phyloP scores from a whole-genome alignment of 2,797 vertebrate species.

The Cetoscarus ocellatus region DNA sequence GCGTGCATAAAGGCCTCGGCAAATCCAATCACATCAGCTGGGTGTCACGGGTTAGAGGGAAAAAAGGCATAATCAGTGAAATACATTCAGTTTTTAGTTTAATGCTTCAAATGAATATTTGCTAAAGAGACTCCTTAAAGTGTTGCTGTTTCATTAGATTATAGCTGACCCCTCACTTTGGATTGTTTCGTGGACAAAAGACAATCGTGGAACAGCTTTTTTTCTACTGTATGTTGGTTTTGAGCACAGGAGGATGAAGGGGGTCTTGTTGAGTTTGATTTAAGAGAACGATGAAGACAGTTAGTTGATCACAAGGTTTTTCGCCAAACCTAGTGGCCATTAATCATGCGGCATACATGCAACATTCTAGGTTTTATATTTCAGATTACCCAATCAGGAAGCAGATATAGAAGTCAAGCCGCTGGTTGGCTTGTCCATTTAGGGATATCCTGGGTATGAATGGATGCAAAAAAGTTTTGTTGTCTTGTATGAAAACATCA shows the following conservation, averaged over 20 bases:
- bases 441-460: too few relatives aligned
- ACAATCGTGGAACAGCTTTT: slow-evolving; percentile 30
- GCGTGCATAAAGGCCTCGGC: slow-evolving; percentile 10
- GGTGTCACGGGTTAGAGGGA: slow-evolving; percentile 31
- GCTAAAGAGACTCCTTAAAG: slow-evolving; percentile 53
- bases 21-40: slow-evolving; percentile 54
- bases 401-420: too few relatives aligned
- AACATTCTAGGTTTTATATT: too few relatives aligned
- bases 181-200: slow-evolving; percentile 28
- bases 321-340: too few relatives aligned
- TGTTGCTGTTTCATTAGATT: slow-evolving; percentile 72
- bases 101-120: slow-evolving; percentile 57
- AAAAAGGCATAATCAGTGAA: slow-evolving; percentile 57
- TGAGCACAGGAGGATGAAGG: too few relatives aligned
- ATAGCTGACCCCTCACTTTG: slow-evolving; percentile 55
- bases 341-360: too few relatives aligned
- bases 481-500: too few relatives aligned
- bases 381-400: too few relatives aligned
- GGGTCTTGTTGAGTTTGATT: too few relatives aligned
- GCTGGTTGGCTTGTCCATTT: too few relatives aligned
- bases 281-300: slow-evolving; percentile 8
- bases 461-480: too few relatives aligned
- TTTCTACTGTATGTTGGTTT: slow-evolving; percentile 16
- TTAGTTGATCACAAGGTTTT: slow-evolving; percentile 49
- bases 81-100: slow-evolving; percentile 54